Base-by-base conservation (phyloP, 2,113 vertebrate genomes). In the Labeo rohita region DNA sequence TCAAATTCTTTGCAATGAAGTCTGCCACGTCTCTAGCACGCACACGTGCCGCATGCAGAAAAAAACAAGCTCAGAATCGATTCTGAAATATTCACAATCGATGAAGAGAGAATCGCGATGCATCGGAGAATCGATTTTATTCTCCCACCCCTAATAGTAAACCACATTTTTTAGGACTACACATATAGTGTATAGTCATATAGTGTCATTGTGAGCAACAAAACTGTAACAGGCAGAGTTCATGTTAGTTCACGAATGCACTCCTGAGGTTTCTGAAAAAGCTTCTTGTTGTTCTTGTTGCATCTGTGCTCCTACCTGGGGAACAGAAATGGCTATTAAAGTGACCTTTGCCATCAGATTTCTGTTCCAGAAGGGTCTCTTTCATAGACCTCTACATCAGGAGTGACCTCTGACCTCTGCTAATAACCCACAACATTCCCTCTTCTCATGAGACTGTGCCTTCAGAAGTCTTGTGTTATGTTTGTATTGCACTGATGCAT, bases 291-390 rank as follows among this genome's bases (percentile, higher is more conserved):
- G 18, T 78, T 80, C 21, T 21, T 34, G 59, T 28, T 81, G 61
- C 79, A 36, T 65, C 21, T 65, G 63, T 50, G 80, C 23, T 68
- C 28, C 13, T 68, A 28, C 49, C 21, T 9, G 16, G 13, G 79
- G 63, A 82, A 52, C 2, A 68, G 16, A 66, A 65, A 81, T 6
- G 13, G 45, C 39, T 54, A 52, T 83, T 83, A 50, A 70, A 70
- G 2, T 54, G 65, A 83, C 10, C 10, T 54, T 72, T 83, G 49
- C 47, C 23, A 82, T 72, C 47, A 72, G 16, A 39, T 43, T 83
- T 72, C 5, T 72, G 49, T 83, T 72, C 34, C 65, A 83, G 63
- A 52, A 39, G 66, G 43, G 21, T 39, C 47, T 39, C 28, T 82
- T 16, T 61, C 36, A 45, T n/a, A 61, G 16, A 43, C 11, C 54